Base-by-base conservation (phyloP, 2,888 invertebrate species). In the Xanthorhoe designata region DNA sequence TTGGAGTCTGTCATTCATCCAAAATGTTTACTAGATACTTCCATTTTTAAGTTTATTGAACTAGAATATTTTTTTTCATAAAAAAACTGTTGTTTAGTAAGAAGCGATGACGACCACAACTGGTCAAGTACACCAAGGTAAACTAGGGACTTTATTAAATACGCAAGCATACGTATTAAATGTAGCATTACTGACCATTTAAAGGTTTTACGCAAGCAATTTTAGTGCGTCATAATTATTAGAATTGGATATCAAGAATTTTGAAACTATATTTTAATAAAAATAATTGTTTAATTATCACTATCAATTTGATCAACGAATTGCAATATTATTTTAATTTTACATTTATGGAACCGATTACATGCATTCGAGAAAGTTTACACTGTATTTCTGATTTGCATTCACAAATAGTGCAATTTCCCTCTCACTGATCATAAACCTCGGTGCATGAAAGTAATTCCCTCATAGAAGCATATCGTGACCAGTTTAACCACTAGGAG, bases 401-500 rank as follows among this genome's bases (percentile, higher is more conserved):
- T 45, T 15, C 13, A 47, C 15, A 53, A 52, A 35, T 35, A 55
- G 47, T 57, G 56, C 51, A 51, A 52, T 29, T 64, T 61, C 15
- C 38, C 32, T 56, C 51, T 63, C 52, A 19, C 56, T 64, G 47
- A 45, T 38, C 61, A 75, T 69, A 47, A 47, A 68, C 59, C 53
- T 42, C 60, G 56, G 50, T 51, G 69, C 72, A 79, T 77, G 82
- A 85, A 85, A 87, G 82, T 75, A 61, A 77, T 80, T 80, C 75
- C 78, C 70, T 65, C 71, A 65, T 70, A 72, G 74, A 72, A 76
- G 72, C 72, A 66, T 73, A 72, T 82, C 86, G 86, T 88, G 88
- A 87, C 86, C 74, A 80, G 85, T 82, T 73, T 78, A 73, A 72
- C 74, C 74, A 77, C 76, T 77, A 69, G 72, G 66, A 77, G 77